Base-by-base conservation (phyloP, 2,797 vertebrate species). In the Basileuterus tristriatus region DNA sequence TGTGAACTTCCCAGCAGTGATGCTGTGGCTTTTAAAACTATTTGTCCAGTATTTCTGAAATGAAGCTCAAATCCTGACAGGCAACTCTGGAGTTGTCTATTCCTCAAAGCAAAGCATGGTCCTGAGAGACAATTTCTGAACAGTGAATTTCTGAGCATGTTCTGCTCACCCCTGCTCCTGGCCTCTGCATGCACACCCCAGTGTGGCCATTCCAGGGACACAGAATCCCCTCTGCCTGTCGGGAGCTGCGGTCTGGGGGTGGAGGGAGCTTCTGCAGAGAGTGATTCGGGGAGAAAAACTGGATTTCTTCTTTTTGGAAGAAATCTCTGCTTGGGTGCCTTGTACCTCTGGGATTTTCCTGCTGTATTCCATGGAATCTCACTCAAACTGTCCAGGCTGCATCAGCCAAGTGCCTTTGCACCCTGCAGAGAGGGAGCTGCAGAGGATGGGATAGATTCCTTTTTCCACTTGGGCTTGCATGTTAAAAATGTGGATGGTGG, bases 121-220 rank as follows among this genome's bases (percentile, higher is more conserved):
- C 49, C 79, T 69, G 50, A 90, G 34, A 82, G 39, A 2, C 10
- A 7, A 3, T 29, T 89, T 59, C 55, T 72, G 43, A 13, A 1
- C 60, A 65, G 19, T 23, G 44, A 46, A 15, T 41, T 62, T 62
- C 60, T 62, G 39, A 2, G 37, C 2, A 2, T 2, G 5, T 6
- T 8, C n/a, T 63, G 12, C 52, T 82, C 3, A 3, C 37, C 12
- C 1, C 0, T 17, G 30, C 36, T 68, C 7, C 27, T 79, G 65
- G 10, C 17, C 18, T 83, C 53, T 55, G 29, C n/a, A 2, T 22
- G 27, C 12, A 30, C 22, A 7, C 0, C 58, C 1, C 19, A 4
- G 0, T 0, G 1, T 22, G 44, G 7, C 32, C 67, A 9, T 55
- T 83, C 39, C 41, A 37, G 44, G 32, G 41, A 36, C 24, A 50